phyloP scores from a whole-genome alignment of 2,797 vertebrate species.

The Echeneis naucrates region DNA sequence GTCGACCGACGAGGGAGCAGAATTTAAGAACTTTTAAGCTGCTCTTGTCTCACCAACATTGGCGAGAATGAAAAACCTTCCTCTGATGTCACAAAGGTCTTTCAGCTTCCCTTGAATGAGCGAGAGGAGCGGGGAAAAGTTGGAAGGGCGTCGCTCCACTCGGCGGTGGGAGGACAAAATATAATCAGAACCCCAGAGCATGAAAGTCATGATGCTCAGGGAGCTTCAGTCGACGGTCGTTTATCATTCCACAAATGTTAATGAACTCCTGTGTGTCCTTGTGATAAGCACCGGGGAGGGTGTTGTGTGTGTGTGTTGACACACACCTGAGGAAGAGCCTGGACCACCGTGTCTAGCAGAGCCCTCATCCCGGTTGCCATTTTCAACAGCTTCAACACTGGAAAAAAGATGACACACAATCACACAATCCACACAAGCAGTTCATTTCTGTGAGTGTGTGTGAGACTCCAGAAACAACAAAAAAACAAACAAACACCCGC shows the following conservation, averaged over 20 bases:
- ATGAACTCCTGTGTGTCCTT: conserved; percentile 63
- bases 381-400: conserved; percentile 85
- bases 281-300: conserved; percentile 37
- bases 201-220: conserved; percentile 40
- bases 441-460: not conserved
- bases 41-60: conserved; percentile 28
- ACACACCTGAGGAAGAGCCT: conserved; percentile 94
- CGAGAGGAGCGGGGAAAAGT: not conserved
- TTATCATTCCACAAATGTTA: conserved; percentile 64
- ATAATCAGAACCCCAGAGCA: conserved; percentile 15
- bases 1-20: no score
- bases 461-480: no score
- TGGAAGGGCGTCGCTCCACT: conserved; percentile 1
- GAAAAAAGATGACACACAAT: conserved; percentile 16
- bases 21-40: conserved; percentile 3
- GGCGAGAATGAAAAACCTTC: not conserved
- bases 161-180: conserved; percentile 1
- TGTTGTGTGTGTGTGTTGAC: conserved; percentile 23
- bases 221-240: conserved; percentile 35
- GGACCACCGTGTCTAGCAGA: conserved; percentile 94
- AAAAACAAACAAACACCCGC: no score
- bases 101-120: not conserved
- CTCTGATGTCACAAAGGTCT: conserved; percentile 9
- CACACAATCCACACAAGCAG: not conserved
- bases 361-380: conserved; percentile 96